Conservation (phyloP, 30 jellyfish, hydroid and myxozoan genomes). For the Clytia hemisphaerica region DNA sequence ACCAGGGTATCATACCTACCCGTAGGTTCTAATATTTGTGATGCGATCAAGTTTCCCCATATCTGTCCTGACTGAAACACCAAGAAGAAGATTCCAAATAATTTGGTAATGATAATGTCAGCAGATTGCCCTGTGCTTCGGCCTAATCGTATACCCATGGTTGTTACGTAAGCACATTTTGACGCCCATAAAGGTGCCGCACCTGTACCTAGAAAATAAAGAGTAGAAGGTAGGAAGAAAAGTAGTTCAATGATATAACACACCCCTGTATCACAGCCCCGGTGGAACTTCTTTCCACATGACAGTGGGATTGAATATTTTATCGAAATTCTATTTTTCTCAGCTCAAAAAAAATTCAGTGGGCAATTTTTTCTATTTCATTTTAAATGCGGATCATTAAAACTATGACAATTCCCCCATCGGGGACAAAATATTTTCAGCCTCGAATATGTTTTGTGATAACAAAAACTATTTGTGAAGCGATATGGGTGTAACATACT, state of each 20-base stretch:
- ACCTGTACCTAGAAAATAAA: constrained; percentile 43
- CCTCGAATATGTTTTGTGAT: too few relatives aligned
- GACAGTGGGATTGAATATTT: too few relatives aligned
- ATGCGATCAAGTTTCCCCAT: constrained; percentile 83
- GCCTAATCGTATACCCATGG: constrained; percentile 60
- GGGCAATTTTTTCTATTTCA: too few relatives aligned
- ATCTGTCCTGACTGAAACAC: constrained; percentile 81
- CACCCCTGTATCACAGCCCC: too few relatives aligned
- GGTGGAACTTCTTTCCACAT: too few relatives aligned
- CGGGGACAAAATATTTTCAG: too few relatives aligned
- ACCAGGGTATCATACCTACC: constrained; percentile 26
- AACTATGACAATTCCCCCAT: too few relatives aligned
- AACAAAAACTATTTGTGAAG: neutral
- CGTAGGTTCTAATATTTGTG: constrained; percentile 52
- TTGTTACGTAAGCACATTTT: constrained; percentile 77
- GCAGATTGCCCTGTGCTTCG: constrained; percentile 27
- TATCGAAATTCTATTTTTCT: too few relatives aligned
- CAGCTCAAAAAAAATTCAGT: too few relatives aligned
- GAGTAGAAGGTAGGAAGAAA: neutral
- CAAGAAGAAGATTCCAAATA: constrained; percentile 73
- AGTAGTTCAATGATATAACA: neutral
- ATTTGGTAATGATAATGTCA: constrained; percentile 63
- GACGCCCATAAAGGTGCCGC: constrained; percentile 94
- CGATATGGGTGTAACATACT: too few relatives aligned
- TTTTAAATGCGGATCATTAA: too few relatives aligned